Percentiles rank a stretch among this genome's conserved stretches.
Conservation (phyloP, 2,888 invertebrate genomes). For the Apocheima hispidaria region DNA sequence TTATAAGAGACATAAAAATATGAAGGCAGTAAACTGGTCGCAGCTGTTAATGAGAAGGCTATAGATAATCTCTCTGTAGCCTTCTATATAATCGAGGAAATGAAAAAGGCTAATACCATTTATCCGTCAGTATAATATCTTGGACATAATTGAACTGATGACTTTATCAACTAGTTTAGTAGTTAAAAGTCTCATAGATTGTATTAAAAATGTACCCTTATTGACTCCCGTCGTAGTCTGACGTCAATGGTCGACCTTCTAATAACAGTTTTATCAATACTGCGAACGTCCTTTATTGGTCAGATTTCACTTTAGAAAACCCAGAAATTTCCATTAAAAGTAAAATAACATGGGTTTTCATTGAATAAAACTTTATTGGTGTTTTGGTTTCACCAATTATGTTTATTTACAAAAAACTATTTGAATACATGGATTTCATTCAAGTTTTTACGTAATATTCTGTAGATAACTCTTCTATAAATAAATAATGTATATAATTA, state of each 20-base stretch:
- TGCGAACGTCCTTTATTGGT: slow-evolving; percentile 50
- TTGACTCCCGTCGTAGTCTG: slow-evolving; percentile 66
- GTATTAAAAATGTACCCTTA: slow-evolving; percentile 62
- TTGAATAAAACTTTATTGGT: background rate
- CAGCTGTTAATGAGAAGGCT: slow-evolving; percentile 17
- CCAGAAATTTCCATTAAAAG: slow-evolving; percentile 9
- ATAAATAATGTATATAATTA: too few relatives aligned
- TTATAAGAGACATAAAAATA: slow-evolving; percentile 13
- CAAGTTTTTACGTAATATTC: background rate
- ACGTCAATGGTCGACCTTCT: slow-evolving; percentile 69
- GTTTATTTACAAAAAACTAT: too few relatives aligned
- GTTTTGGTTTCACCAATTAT: too few relatives aligned
- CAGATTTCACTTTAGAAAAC: background rate
- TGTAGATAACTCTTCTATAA: background rate
- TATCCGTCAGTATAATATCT: background rate
- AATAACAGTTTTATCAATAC: slow-evolving; percentile 64
- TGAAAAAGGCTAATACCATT: slow-evolving; percentile 23
- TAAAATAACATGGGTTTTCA: background rate
- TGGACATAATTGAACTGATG: slow-evolving; percentile 3
- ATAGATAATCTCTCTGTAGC: background rate
- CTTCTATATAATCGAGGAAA: slow-evolving; percentile 23
- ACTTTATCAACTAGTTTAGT: slow-evolving; percentile 15
- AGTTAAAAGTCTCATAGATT: slow-evolving; percentile 5
- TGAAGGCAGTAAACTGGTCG: slow-evolving; percentile 6
- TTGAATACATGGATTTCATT: background rate